Evolutionary conservation across 2,113 vertebrate genomes (phyloP).

Genomic region (Microcebus griseorufus): DNA sequence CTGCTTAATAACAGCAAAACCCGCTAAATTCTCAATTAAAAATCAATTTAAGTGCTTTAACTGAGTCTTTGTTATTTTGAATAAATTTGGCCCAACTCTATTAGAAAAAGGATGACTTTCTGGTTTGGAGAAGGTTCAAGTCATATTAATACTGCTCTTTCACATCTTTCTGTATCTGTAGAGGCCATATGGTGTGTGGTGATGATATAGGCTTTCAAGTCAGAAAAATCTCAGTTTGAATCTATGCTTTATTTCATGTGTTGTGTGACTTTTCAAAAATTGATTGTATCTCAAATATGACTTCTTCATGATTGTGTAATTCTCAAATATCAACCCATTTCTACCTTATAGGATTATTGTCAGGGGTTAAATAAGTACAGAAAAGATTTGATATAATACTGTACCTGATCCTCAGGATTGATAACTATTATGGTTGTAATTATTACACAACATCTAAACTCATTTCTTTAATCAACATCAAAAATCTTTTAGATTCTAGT

Average conservation of each 20-base stretch:
- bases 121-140: constrained; percentile 8
- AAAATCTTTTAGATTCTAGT: neutral
- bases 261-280: neutral
- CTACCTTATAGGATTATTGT: neutral
- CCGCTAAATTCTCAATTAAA: neutral
- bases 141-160: neutral
- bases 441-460: neutral
- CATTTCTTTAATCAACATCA: neutral
- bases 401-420: neutral
- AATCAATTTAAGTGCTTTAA: neutral
- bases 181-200: neutral
- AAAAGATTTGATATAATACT: neutral
- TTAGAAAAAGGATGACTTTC: neutral
- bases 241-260: neutral
- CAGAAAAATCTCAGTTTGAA: neutral
- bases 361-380: neutral
- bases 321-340: neutral
- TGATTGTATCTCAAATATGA: neutral
- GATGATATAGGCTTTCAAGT: neutral
- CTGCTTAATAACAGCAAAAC: neutral
- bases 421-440: neutral
- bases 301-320: neutral
- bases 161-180: neutral
- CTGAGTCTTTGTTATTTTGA: neutral
- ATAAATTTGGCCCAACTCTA: neutral